Conservation (phyloP, 2,888 invertebrate species). For the Lapara coniferarum region DNA sequence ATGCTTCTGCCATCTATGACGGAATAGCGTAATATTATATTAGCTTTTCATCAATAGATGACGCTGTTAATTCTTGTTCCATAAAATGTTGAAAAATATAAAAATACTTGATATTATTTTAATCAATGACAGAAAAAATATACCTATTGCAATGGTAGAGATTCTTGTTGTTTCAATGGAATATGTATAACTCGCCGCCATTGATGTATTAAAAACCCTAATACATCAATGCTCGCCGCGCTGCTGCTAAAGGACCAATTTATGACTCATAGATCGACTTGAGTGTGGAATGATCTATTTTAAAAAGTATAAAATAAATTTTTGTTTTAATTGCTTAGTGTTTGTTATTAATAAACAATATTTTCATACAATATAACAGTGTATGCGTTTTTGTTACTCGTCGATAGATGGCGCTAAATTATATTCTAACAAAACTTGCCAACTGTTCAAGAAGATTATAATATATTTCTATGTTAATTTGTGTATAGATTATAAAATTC, state of each 20-base stretch:
- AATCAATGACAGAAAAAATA: background rate
- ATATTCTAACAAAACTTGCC: slow-evolving; percentile 43
- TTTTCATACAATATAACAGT: background rate
- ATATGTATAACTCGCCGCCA: slow-evolving; percentile 47
- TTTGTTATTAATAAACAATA: no score
- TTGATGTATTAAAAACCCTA: no score
- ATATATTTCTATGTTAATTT: no score
- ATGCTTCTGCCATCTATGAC: no score
- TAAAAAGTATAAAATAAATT: background rate
- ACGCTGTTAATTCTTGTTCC: no score
- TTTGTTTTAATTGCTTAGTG: background rate
- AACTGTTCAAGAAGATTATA: no score
- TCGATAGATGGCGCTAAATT: slow-evolving; percentile 41
- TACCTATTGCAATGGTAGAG: slow-evolving; percentile 59
- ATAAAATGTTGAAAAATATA: background rate
- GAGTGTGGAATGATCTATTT: slow-evolving; percentile 3
- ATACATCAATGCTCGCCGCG: slow-evolving; percentile 48
- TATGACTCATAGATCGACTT: slow-evolving; percentile 40
- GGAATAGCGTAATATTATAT: no score
- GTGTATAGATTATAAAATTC: slow-evolving; percentile 43
- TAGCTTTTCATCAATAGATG: no score
- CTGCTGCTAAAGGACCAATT: slow-evolving; percentile 49
- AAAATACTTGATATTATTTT: no score
- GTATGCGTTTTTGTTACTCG: background rate
- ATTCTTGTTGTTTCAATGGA: slow-evolving; percentile 34